phyloP scores from a whole-genome alignment of 2,113 vertebrate genomes.

The Osmerus mordax region DNA sequence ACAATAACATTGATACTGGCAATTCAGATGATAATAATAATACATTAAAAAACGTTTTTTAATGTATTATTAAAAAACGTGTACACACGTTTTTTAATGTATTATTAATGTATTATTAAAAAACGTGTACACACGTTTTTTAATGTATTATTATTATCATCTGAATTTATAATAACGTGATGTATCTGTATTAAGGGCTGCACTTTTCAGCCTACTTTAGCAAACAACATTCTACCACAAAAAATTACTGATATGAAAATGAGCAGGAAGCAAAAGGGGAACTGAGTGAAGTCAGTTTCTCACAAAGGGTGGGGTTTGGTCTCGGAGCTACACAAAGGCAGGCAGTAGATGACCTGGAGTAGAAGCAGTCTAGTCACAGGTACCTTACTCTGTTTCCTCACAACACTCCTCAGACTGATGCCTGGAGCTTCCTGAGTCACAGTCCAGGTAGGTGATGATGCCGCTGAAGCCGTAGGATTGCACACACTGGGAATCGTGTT shows the following conservation, averaged over 20 bases:
- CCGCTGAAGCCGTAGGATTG: conserved; percentile 4
- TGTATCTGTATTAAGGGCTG: too few species aligned
- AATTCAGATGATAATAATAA: too few species aligned
- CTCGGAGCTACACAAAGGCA: conserved; percentile 55
- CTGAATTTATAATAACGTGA: too few species aligned
- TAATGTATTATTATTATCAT: too few species aligned
- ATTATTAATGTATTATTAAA: too few species aligned
- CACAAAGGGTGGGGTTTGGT: conserved; percentile 66
- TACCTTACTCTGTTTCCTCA: conserved; percentile 26
- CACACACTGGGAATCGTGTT: too few species aligned
- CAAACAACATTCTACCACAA: conserved; percentile 52
- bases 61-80: too few species aligned
- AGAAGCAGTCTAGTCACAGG: conserved; percentile 38
- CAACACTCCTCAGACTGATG: conserved; percentile 19
- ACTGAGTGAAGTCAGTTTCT: conserved; percentile 68
- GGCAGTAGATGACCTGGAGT: conserved; percentile 53
- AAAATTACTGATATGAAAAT: conserved; percentile 73
- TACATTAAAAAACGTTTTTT: too few species aligned
- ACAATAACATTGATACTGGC: too few species aligned
- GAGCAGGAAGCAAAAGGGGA: conserved; percentile 76
- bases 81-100: too few species aligned
- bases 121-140: too few species aligned
- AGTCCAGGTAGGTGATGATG: conserved; percentile 52
- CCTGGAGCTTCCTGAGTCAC: conserved; percentile 4
- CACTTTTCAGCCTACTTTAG: conserved; percentile 8